These are phyloP conservation scores for Drosophila obscura DNA, from an alignment of 1,140 invertebrate species.

Conservation along the genomic window DNA sequence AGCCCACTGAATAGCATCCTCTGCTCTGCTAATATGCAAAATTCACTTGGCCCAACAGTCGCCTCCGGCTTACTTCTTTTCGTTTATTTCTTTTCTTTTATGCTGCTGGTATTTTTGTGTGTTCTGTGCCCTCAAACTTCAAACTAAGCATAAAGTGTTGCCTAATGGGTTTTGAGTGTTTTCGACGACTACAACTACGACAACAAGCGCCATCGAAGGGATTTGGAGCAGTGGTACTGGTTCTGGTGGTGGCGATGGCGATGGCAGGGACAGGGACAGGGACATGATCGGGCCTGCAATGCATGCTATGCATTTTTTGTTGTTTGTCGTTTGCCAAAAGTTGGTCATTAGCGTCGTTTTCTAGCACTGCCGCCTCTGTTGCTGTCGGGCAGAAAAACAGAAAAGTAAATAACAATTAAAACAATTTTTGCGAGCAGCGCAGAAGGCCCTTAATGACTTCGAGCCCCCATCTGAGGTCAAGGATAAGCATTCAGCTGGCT, in stretches of 20 bases:
- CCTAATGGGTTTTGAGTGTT: constrained; percentile 82
- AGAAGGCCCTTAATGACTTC: constrained; percentile 72
- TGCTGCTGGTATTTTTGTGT: constrained; percentile 21
- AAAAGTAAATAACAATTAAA: constrained; percentile 78
- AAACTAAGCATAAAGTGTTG: constrained; percentile 81
- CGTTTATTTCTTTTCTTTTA: constrained; percentile 36
- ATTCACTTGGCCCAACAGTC: constrained; percentile 56
- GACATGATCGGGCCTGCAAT: constrained; percentile 52
- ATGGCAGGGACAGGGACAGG: background rate
- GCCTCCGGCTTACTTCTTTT: constrained; percentile 34
- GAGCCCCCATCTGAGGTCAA: constrained; percentile 61
- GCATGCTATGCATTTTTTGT: constrained; percentile 62
- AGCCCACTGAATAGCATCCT: constrained; percentile 5
- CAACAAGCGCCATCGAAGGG: constrained; percentile 23
- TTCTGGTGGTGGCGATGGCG: background rate
- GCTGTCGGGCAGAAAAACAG: constrained; percentile 36
- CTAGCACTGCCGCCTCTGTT: constrained; percentile 33
- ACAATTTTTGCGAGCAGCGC: constrained; percentile 59
- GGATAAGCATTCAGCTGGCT: constrained; percentile 56
- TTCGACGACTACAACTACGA: constrained; percentile 66
- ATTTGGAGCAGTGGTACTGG: constrained; percentile 10
- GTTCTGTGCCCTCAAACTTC: constrained; percentile 62
- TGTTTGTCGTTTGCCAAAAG: constrained; percentile 63
- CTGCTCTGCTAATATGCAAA: constrained; percentile 68
- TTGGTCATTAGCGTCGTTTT: constrained; percentile 77